These are phyloP conservation scores for Melanerpes aurifrons DNA, from an alignment of 2,113 vertebrate genomes.

Conservation along the genomic window DNA sequence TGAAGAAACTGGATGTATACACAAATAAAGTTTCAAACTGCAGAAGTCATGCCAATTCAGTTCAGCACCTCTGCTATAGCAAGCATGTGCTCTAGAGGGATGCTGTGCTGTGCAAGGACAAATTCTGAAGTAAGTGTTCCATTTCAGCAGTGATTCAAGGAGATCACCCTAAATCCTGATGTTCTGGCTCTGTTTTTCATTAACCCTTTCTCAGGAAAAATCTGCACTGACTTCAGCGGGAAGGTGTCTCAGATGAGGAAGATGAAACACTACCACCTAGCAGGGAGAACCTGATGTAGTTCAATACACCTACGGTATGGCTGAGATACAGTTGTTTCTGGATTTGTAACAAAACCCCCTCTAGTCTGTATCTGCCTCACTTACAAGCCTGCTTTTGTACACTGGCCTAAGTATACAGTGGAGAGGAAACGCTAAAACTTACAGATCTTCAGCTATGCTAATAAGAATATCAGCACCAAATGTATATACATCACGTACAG, in stretches of 20 bases:
- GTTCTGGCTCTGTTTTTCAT: background rate
- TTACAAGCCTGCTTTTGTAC: constrained; percentile 24
- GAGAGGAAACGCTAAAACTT: background rate
- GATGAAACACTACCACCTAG: background rate
- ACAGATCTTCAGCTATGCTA: background rate
- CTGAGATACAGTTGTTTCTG: constrained; percentile 5
- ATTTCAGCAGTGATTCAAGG: constrained; percentile 14
- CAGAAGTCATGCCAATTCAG: background rate
- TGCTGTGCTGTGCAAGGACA: background rate
- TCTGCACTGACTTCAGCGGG: background rate
- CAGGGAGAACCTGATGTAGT: background rate
- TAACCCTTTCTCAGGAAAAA: constrained; percentile 12
- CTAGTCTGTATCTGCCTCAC: background rate
- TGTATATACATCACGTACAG: fast-evolving
- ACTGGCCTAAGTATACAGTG: background rate
- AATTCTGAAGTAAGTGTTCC: background rate
- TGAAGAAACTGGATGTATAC: background rate
- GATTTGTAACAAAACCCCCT: background rate
- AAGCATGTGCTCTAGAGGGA: background rate
- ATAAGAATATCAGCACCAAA: background rate
- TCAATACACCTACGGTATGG: background rate
- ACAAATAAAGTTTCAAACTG: constrained; percentile 18
- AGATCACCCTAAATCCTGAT: background rate
- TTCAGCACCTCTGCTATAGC: background rate
- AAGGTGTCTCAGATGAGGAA: background rate